Base-by-base conservation (phyloP, 2,113 vertebrate species). In the Rattus rattus region DNA sequence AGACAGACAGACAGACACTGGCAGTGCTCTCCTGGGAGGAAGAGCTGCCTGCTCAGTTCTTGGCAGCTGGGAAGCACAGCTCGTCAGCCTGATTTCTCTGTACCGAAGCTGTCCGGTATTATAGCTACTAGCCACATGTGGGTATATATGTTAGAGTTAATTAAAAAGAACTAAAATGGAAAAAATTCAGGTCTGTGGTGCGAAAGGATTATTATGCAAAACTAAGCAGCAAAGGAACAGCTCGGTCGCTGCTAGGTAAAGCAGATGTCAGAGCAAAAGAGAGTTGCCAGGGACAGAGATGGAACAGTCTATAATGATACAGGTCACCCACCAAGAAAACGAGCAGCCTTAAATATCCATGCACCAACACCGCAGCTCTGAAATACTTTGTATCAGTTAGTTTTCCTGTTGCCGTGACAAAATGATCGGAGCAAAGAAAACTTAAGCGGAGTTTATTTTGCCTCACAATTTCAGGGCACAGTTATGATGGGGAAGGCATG, bases 161-260 rank as follows among this genome's bases (percentile, higher is more conserved):
- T 94, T 76, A 94, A 95, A 94, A 97, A 79, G 33, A 94, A 90
- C 86, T 96, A 76, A 73, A 91, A 91, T 94, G 69, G n/a, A 59
- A 96, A 76, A 69, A 81, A n/a, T 56, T 92, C 52, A 81, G 43
- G 84, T 97, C 30, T 84, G 92, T 56, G 59, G n/a, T 88, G 39
- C 65, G 89, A 91, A 91, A 90, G 39, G 77, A 89, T 47, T n/a
- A 85, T 73, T 52, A n/a, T n/a, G 33, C 52, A 73, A 94, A 87
- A 85, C 69, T 22, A 75, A 83, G 85, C 59, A 92, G 70, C 88
- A 89, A 90, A 81, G n/a, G 36, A 39, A 59, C 63, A 72, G 63
- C 14, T 85, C 0, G 59, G 33, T 85, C 56, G 28, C 6, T 13
- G 70, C 91, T 65, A 39, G 91, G 59, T 39, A 65, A 80, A 94